These are phyloP conservation scores for Heliconius nattereri DNA, from an alignment of 1,140 invertebrate genomes.

Conservation along the genomic window DNA sequence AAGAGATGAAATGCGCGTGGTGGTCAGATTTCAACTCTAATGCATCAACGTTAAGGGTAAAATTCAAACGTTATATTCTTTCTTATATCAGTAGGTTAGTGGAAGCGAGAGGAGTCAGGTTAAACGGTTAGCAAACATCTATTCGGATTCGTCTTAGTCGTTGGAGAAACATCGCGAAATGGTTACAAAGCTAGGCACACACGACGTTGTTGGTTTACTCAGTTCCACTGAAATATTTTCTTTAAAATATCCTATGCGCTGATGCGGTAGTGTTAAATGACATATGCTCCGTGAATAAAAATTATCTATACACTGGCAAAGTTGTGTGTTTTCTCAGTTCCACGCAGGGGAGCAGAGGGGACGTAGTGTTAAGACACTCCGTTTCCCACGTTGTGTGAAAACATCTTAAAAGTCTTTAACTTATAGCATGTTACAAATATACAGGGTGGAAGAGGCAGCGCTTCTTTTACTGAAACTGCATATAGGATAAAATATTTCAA, in stretches of 20 bases:
- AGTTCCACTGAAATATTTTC: constrained; percentile 49
- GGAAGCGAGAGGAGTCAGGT: constrained; percentile 66
- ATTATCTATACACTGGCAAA: constrained; percentile 9
- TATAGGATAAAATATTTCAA: too few relatives aligned
- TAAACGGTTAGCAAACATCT: constrained; percentile 71
- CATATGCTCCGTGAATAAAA: not conserved
- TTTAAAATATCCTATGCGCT: not conserved
- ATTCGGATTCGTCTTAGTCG: constrained; percentile 65
- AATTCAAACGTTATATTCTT: constrained; percentile 45
- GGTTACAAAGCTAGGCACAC: constrained; percentile 61
- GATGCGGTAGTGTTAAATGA: not conserved
- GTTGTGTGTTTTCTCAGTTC: not conserved
- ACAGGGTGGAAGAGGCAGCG: too few relatives aligned
- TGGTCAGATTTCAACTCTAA: constrained; percentile 57
- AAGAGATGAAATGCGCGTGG: constrained; percentile 58
- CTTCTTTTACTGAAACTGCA: too few relatives aligned
- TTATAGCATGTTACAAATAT: too few relatives aligned
- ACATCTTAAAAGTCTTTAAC: too few relatives aligned
- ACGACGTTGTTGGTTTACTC: constrained; percentile 57
- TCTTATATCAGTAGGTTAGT: constrained; percentile 75
- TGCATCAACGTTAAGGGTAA: constrained; percentile 45
- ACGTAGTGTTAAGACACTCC: too few relatives aligned
- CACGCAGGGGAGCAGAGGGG: too few relatives aligned
- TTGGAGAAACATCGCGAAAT: constrained; percentile 59
- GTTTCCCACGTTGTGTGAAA: too few relatives aligned